Percentiles rank a stretch among this genome's conserved stretches.
Conservation (phyloP, 2,888 invertebrate genomes). For the Pollenia amentaria region DNA sequence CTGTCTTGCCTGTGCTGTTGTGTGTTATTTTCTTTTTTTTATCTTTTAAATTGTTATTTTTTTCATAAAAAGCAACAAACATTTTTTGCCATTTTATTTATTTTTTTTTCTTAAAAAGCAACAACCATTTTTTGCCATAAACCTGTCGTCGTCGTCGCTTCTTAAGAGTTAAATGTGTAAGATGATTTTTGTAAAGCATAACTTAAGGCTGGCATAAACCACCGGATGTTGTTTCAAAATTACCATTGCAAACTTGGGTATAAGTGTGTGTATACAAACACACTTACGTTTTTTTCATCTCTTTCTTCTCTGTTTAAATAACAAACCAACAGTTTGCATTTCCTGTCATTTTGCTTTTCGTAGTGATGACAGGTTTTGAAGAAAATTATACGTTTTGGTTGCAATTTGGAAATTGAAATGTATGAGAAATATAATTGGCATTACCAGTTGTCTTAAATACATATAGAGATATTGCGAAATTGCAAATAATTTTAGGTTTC, state of each 20-base stretch:
- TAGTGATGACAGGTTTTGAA: neutral
- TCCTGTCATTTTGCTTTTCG: slow-evolving; percentile 17
- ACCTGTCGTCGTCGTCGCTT: neutral
- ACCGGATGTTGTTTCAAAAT: slow-evolving; percentile 52
- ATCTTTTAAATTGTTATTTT: neutral
- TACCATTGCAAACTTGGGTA: slow-evolving; percentile 3
- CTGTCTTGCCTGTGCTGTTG: slow-evolving; percentile 11
- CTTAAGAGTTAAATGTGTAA: neutral
- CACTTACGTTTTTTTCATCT: neutral
- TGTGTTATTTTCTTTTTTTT: neutral
- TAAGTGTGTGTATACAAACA: neutral
- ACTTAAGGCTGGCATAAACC: slow-evolving; percentile 49
- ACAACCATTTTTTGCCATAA: neutral
- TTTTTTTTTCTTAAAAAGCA: neutral
- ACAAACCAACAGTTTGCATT: slow-evolving; percentile 6
- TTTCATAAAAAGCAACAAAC: neutral
- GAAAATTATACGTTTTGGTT: neutral
- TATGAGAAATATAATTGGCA: neutral
- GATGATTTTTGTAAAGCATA: slow-evolving; percentile 50
- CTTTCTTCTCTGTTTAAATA: neutral
- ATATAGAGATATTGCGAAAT: too few relatives aligned
- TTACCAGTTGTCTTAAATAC: too few relatives aligned
- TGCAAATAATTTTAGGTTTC: too few relatives aligned
- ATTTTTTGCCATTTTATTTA: neutral
- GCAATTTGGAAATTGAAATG: neutral